phyloP scores from a whole-genome alignment of 2,888 invertebrate genomes.

The Mesopsocus fuscifrons region DNA sequence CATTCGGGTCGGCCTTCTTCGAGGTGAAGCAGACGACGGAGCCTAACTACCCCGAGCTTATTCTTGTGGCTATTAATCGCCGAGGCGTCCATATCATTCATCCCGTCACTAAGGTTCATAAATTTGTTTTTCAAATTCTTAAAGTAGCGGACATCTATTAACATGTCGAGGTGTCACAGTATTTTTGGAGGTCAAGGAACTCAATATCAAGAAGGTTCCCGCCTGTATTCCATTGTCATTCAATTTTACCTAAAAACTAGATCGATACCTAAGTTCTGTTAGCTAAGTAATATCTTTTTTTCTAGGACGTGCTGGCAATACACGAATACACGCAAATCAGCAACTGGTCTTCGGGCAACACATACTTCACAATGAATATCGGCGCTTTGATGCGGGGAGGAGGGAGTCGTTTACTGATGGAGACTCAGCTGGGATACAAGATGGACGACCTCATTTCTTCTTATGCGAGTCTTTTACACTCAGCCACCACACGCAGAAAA shows the following conservation, averaged over 20 bases:
- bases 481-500: constrained; percentile 25
- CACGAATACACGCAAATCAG: constrained; percentile 77
- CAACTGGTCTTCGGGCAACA: constrained; percentile 92
- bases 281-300: too few species aligned
- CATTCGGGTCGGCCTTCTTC: constrained; percentile 92
- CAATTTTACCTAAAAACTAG: too few species aligned
- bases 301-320: constrained; percentile 58
- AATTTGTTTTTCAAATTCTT: constrained; percentile 3
- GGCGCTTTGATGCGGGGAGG: constrained; percentile 85
- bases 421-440: constrained; percentile 86
- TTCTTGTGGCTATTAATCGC: constrained; percentile 78
- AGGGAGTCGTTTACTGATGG: constrained; percentile 55
- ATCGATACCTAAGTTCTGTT: too few species aligned
- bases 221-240: too few species aligned
- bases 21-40: constrained; percentile 85
- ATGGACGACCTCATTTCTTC: constrained; percentile 92
- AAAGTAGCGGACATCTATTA: constrained; percentile 11
- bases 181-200: too few species aligned
- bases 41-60: constrained; percentile 63
- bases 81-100: constrained; percentile 81
- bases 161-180: too few species aligned
- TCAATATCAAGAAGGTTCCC: too few species aligned
- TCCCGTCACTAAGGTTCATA: constrained; percentile 56
- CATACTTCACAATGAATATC: constrained; percentile 86
- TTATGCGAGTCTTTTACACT: constrained; percentile 46